Percentiles rank a stretch among this genome's conserved stretches.
phyloP scores from a whole-genome alignment of 2,888 invertebrate species.

The Tiliacea aurago region DNA sequence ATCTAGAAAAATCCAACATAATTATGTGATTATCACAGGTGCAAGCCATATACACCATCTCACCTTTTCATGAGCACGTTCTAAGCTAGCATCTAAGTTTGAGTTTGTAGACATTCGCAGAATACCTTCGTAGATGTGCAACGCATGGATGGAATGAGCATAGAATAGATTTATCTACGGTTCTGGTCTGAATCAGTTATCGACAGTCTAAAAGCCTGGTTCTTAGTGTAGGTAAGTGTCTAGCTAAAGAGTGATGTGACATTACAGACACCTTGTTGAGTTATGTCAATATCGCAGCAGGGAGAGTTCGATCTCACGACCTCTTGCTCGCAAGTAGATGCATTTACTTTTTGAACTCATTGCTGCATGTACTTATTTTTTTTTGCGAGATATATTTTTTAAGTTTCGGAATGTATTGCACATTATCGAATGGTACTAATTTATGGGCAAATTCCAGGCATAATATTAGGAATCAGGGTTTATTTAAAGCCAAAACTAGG shows the following conservation, averaged over 20 bases:
- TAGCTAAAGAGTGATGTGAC: not conserved
- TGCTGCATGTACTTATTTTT: not conserved
- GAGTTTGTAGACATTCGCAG: slow-evolving; percentile 20
- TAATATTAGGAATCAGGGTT: slow-evolving; percentile 63
- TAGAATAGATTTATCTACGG: slow-evolving; percentile 49
- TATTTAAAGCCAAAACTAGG: slow-evolving; percentile 69
- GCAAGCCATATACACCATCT: not conserved
- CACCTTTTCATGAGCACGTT: not conserved
- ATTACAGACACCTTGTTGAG: not conserved
- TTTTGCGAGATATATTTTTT: no score
- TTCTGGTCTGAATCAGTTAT: slow-evolving; percentile 55
- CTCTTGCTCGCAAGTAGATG: not conserved
- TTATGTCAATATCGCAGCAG: not conserved
- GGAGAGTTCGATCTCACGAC: not conserved
- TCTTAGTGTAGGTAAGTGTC: slow-evolving; percentile 15
- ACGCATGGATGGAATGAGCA: slow-evolving; percentile 51
- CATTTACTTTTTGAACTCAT: not conserved
- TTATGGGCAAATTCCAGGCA: slow-evolving; percentile 58
- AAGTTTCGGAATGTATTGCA: slow-evolving; percentile 7
- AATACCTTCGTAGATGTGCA: slow-evolving; percentile 32
- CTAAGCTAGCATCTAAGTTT: not conserved
- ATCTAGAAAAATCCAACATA: not conserved
- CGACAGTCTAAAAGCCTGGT: slow-evolving; percentile 45
- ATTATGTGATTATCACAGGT: not conserved
- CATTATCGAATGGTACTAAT: slow-evolving; percentile 30